Base-by-base conservation (phyloP, 1,140 invertebrate species). In the Drosophila repletoides region DNA sequence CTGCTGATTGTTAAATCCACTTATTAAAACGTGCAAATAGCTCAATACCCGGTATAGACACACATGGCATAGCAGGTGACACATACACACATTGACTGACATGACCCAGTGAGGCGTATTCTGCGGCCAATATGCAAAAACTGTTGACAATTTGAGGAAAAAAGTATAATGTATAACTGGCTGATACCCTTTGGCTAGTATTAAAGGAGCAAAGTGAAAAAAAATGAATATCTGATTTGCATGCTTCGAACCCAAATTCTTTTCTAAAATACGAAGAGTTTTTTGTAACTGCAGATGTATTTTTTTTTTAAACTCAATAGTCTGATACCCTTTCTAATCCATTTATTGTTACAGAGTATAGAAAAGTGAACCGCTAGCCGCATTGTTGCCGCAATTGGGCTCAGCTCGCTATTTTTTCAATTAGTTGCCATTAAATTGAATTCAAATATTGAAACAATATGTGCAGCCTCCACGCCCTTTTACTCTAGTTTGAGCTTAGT, bases 381-480 rank as follows among this genome's bases (percentile, higher is more conserved):
- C 29, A 83, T 70, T 64, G 65, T 86, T 84, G 74, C 58, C 74
- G 43, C 66, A 75, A 70, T 76, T 74, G 59, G 71, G 66, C 66
- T 45, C 49, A 41, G 64, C 22, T 64, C 40, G 49, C 49, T 86
- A 56, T 84, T 84, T 84, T 84, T 84, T 86, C 79, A 84, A 84
- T 84, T 84, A 84, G 79, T 80, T 48, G 80, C 71, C 79, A 84
- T 84, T 84, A 84, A 84, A 84, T 84, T 86, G 79, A 84, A 86
- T 84, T 86, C 79, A 84, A 84, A 84, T 84, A 84, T 84, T 86
- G 80, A 80, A 86, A 84, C 75, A 86, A 84, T 83, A 83, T 83
- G 79, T 71, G 72, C 56, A 41, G 15, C 46, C 12, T 21, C 22
- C 15, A n/a, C 1, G 5, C 28, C 5, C 21, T 4, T 17, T 14